Evolutionary conservation across 2,888 invertebrate species (phyloP), one percentile per base, ranked within the genome.

Genomic region (Imbricaverruca yamaguchii): DNA sequence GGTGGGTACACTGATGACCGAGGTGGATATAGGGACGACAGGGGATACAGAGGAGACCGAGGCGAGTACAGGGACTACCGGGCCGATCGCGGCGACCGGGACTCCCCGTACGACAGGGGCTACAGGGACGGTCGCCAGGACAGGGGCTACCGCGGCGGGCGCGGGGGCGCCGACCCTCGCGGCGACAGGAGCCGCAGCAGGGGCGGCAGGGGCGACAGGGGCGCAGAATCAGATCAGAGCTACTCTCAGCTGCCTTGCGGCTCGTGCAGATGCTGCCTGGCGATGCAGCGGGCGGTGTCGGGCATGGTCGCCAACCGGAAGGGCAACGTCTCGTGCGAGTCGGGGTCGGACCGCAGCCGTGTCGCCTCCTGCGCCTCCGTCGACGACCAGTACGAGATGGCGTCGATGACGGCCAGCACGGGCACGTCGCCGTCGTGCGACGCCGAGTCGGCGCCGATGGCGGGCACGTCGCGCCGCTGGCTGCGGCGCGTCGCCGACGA

Each of bases 401-500:
- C 21, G 69, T 74, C 74, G 1, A 18, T 74, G 55, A 74, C 74
- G 10, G 74, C 55, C 21, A 74, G 74, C 74, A 74, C 74, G 18
- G 74, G 74, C 55, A 74, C 74, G 21, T 53, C 55, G 10, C 21
- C 53, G 9, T 74, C 74, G 10, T 74, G 74, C 55, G 74, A 74
- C 21, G 74, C 21, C 74, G 74, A 53, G 74, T 1, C 11, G 59
- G 59, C 2, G 59, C 53, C 3, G 55, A 53, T 55, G 10, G 18
- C 53, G 15, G 15, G 74, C 9, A 11, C 7, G 21, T 1, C 55
- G 21, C 7, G 21, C 8, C 74, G 55, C 55, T 74, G 74, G 74
- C 53, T 74, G 55, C 53, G 21, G 74, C 13, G 55, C 55, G 74
- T 74, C 74, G 21, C 74, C 55, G 74, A 74, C 55, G 74, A 74